Conservation (phyloP, 2,797 vertebrate species). For the Acanthurus leucopareius region DNA sequence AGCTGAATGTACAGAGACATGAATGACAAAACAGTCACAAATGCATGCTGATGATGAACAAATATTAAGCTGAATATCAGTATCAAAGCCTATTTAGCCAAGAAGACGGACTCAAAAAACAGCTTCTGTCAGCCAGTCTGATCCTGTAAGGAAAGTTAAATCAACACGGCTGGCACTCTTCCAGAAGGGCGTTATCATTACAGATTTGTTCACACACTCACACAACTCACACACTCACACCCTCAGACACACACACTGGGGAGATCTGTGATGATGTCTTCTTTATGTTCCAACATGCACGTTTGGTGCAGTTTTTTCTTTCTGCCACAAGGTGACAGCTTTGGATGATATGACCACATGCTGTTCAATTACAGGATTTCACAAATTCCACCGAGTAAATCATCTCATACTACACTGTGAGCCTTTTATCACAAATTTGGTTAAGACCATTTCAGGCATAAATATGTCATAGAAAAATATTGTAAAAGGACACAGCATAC, state of each 20-base stretch:
- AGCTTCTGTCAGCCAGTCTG: conserved; percentile 3
- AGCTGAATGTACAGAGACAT: background rate
- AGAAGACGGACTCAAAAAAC: background rate
- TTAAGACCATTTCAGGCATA: background rate
- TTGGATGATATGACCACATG: conserved; percentile 48
- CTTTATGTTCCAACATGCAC: background rate
- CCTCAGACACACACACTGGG: conserved; percentile 3
- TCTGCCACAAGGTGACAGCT: conserved; percentile 70
- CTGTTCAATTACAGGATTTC: conserved; percentile 4
- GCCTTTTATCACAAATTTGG: background rate
- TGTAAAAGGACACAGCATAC: no score
- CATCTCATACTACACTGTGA: background rate
- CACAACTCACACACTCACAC: conserved; percentile 13
- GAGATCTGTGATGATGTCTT: background rate
- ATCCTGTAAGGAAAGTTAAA: conserved; percentile 26
- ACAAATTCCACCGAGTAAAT: conserved; percentile 27
- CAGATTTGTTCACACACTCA: background rate
- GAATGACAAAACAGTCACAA: background rate
- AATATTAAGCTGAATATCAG: background rate
- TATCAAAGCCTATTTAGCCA: conserved; percentile 4
- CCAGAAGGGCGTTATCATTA: background rate
- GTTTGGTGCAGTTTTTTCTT: conserved; percentile 36
- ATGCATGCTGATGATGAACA: background rate
- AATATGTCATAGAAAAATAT: background rate
- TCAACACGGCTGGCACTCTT: background rate